Percentiles rank a stretch among this genome's conserved stretches.
These are phyloP conservation scores for Zaprionus davidi DNA, from an alignment of 1,140 invertebrate genomes.

Conservation along the genomic window DNA sequence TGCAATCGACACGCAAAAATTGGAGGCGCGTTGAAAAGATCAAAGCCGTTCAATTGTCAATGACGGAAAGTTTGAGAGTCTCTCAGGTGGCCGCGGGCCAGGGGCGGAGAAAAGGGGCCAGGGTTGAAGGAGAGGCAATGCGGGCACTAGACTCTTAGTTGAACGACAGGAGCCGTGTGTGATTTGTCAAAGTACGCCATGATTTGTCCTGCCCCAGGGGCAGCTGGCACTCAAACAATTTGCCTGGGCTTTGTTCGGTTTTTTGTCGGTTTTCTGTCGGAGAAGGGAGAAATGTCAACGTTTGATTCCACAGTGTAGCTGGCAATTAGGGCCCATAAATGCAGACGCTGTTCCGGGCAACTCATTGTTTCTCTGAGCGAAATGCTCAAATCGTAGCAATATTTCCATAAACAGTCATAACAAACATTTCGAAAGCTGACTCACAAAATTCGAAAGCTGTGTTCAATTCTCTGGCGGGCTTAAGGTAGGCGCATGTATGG, in stretches of 20 bases:
- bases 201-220: conserved; percentile 45
- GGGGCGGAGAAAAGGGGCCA: too few relatives aligned
- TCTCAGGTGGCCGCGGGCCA: conserved; percentile 12
- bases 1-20: conserved; percentile 77
- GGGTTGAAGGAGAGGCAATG: conserved; percentile 8
- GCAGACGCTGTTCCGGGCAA: not conserved
- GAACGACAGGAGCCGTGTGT: conserved; percentile 39
- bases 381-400: not conserved
- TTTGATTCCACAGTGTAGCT: conserved; percentile 36
- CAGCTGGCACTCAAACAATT: conserved; percentile 32
- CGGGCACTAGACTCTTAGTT: conserved; percentile 11
- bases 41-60: conserved; percentile 79
- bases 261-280: not conserved
- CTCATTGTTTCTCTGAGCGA: not conserved
- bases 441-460: conserved; percentile 40
- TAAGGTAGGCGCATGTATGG: conserved; percentile 30
- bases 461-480: conserved; percentile 69
- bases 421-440: conserved; percentile 4
- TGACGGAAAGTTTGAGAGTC: conserved; percentile 55
- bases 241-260: conserved; percentile 9
- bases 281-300: conserved; percentile 37
- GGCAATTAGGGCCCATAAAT: conserved; percentile 22
- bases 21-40: conserved; percentile 73
- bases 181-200: conserved; percentile 76
- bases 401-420: not conserved